These are phyloP conservation scores for Orchestia grillus DNA, from an alignment of 1,140 invertebrate species.

Conservation along the genomic window DNA sequence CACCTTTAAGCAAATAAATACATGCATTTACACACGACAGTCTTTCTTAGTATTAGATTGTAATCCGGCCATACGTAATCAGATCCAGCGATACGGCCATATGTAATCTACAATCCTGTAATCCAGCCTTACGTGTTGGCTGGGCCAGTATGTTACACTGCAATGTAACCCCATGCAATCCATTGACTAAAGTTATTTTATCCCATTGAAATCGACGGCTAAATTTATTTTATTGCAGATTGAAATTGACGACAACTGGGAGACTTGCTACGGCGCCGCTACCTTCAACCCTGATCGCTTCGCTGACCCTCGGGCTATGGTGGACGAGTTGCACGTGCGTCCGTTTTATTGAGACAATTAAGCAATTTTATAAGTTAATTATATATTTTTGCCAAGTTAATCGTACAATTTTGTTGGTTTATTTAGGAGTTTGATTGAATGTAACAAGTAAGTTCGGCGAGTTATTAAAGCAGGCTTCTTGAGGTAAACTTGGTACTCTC, in stretches of 20 bases:
- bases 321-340: slow-evolving; percentile 20
- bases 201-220: not conserved
- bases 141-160: not conserved
- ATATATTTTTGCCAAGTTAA: too few relatives aligned
- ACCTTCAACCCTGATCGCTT: slow-evolving; percentile 14
- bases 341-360: not conserved
- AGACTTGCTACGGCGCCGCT: slow-evolving; percentile 29
- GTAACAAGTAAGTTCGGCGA: too few relatives aligned
- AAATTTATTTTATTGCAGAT: not conserved
- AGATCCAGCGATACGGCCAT: too few relatives aligned
- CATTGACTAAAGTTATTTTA: not conserved
- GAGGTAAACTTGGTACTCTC: too few relatives aligned
- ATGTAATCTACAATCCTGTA: not conserved
- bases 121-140: not conserved
- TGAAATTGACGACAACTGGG: slow-evolving; percentile 48
- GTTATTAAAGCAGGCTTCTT: too few relatives aligned
- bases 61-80: too few relatives aligned
- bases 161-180: not conserved
- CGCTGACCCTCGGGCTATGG: not conserved
- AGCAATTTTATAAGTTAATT: too few relatives aligned
- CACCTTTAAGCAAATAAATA: too few relatives aligned
- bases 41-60: too few relatives aligned
- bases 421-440: too few relatives aligned
- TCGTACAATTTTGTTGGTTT: too few relatives aligned
- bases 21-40: too few relatives aligned